These are phyloP conservation scores for Hystrix brachyura DNA, from an alignment of 2,113 vertebrate genomes.

Conservation along the genomic window DNA sequence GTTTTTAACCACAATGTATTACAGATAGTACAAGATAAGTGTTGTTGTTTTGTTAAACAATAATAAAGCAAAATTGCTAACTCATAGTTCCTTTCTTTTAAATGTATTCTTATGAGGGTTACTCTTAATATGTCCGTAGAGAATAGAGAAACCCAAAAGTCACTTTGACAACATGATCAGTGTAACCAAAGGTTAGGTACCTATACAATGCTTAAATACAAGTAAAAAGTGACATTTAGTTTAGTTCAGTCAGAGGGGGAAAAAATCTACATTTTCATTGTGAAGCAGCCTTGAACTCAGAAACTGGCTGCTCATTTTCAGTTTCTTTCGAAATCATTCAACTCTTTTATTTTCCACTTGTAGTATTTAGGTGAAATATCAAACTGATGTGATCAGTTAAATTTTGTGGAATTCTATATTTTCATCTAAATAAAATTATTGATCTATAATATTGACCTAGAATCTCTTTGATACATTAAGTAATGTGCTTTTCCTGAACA, in stretches of 20 bases:
- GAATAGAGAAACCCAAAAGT: conserved; percentile 84
- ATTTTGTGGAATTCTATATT: neutral
- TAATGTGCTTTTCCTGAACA: neutral
- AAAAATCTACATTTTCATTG: neutral
- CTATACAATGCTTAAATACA: neutral
- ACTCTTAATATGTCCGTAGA: conserved; percentile 83
- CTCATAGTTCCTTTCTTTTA: conserved; percentile 84
- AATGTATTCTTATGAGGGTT: conserved; percentile 74
- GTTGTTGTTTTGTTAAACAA: conserved; percentile 47
- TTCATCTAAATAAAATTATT: conserved; percentile 56
- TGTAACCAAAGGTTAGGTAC: conserved; percentile 50
- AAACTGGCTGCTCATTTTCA: conserved; percentile 45
- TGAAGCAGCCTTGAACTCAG: neutral
- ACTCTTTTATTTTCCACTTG: neutral
- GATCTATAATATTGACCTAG: conserved; percentile 39
- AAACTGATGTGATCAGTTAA: conserved; percentile 29
- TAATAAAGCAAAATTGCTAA: conserved; percentile 87
- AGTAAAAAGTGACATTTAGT: neutral
- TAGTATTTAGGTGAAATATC: conserved; percentile 23
- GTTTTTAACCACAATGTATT: conserved; percentile 45
- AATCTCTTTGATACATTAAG: neutral
- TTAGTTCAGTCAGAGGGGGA: neutral
- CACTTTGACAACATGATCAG: conserved; percentile 47
- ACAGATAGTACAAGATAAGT: neutral
- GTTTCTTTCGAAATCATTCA: conserved; percentile 26